phyloP scores from a whole-genome alignment of 1,140 invertebrate species.

The Cydia pomonella region DNA sequence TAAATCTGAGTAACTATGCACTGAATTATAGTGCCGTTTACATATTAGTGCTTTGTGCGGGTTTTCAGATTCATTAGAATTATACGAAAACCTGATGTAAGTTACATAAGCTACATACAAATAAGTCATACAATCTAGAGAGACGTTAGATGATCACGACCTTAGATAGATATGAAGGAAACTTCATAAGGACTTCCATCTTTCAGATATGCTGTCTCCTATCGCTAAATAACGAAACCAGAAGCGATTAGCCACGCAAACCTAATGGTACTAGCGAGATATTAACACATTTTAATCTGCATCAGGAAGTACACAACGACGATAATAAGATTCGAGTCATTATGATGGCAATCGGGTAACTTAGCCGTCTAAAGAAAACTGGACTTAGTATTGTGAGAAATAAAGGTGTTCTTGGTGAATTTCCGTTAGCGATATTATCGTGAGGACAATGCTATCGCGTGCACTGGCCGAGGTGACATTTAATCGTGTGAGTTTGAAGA shows the following conservation, averaged over 20 bases:
- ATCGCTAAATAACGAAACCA: background rate
- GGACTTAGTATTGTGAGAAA: background rate
- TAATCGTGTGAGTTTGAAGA: slow-evolving; percentile 5
- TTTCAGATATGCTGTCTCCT: no score
- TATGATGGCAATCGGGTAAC: background rate
- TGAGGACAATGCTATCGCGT: slow-evolving; percentile 1
- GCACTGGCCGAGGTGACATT: background rate
- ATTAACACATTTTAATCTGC: slow-evolving; percentile 9
- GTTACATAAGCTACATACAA: no score
- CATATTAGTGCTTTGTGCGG: no score
- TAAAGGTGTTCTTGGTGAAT: background rate
- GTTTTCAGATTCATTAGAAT: no score
- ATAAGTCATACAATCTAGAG: no score
- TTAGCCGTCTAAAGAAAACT: background rate
- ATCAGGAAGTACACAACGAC: background rate
- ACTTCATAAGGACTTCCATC: no score
- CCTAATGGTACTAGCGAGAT: background rate
- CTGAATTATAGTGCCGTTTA: no score
- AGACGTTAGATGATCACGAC: no score
- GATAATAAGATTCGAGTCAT: slow-evolving; percentile 8
- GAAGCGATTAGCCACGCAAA: background rate
- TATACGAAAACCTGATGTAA: no score
- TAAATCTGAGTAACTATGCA: no score
- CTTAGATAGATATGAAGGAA: no score
- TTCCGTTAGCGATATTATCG: background rate